These are phyloP conservation scores for Fopius arisanus DNA, from an alignment of 1,140 invertebrate species.

Conservation along the genomic window DNA sequence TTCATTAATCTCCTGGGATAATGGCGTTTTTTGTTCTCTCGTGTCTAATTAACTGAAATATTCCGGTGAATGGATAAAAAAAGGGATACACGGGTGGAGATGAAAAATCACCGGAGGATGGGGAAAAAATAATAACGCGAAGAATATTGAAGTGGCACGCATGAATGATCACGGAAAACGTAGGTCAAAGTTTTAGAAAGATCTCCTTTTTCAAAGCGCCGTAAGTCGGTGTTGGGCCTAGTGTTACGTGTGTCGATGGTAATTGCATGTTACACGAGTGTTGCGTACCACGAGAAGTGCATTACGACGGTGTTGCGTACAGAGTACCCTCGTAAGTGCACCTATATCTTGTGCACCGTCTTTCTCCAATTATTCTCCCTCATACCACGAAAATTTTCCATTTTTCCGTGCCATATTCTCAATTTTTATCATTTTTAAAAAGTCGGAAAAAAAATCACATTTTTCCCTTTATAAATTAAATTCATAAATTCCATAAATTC, in stretches of 20 bases:
- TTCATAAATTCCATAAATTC: too few relatives aligned
- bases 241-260: conserved; percentile 37
- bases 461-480: too few relatives aligned
- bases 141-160: conserved; percentile 8
- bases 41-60: background rate
- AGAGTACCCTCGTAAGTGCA: conserved; percentile 6
- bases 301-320: conserved; percentile 14
- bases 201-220: conserved; percentile 7
- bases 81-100: background rate
- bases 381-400: background rate
- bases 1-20: background rate
- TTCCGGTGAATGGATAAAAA: background rate
- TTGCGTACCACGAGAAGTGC: conserved; percentile 12
- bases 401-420: too few relatives aligned
- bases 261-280: conserved; percentile 44
- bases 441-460: too few relatives aligned
- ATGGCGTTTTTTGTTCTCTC: background rate
- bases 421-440: too few relatives aligned
- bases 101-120: background rate
- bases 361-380: background rate
- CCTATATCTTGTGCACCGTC: background rate
- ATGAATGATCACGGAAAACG: conserved; percentile 30
- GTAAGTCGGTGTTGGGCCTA: background rate
- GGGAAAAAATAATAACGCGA: background rate
- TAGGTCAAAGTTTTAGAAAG: conserved; percentile 44